Conservation (phyloP, 2,797 vertebrate genomes). For the Sitta carolinensis region DNA sequence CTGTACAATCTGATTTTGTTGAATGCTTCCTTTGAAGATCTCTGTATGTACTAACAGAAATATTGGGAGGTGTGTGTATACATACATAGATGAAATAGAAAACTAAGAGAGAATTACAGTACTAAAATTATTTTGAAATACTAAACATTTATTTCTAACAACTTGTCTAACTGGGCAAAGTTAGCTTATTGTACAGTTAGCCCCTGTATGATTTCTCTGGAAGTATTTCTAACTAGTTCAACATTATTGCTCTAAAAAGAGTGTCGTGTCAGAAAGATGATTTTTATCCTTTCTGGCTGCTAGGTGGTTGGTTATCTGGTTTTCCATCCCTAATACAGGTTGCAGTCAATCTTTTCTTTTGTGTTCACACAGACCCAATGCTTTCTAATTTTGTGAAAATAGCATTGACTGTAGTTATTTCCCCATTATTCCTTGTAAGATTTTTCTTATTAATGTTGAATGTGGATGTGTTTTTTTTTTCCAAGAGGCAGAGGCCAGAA, state of each 20-base stretch:
- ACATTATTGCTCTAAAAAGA: neutral
- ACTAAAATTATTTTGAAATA: neutral
- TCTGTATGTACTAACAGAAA: neutral
- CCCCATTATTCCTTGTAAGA: neutral
- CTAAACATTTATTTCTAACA: neutral
- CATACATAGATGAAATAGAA: neutral
- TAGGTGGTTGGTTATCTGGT: neutral
- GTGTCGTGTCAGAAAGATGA: neutral
- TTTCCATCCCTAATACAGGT: neutral
- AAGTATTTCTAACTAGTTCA: neutral
- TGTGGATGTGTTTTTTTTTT: neutral
- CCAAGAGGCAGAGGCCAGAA: neutral
- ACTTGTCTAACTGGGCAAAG: neutral
- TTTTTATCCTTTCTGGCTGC: neutral
- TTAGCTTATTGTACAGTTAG: neutral
- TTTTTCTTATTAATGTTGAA: neutral
- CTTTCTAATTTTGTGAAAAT: neutral
- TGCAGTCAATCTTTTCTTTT: neutral
- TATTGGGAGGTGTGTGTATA: rapidly evolving
- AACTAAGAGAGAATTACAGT: neutral
- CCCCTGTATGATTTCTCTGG: neutral
- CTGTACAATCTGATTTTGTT: neutral
- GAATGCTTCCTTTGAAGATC: neutral
- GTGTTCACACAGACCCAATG: neutral
- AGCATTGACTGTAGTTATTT: neutral